These are phyloP conservation scores for Chiropotes sagulatus DNA, from an alignment of 2,797 vertebrate species.

Conservation along the genomic window DNA sequence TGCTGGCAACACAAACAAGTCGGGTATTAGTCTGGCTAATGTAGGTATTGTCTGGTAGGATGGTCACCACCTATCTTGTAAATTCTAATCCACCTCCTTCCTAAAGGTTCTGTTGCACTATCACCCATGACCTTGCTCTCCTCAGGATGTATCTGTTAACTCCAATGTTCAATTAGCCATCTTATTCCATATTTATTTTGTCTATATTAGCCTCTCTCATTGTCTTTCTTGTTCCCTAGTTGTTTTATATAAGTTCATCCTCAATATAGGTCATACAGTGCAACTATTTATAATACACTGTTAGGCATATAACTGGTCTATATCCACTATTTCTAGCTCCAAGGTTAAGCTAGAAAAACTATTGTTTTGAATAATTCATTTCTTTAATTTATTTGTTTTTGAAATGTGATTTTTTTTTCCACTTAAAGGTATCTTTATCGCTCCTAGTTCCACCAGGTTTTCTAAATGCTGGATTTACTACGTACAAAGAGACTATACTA, in stretches of 20 bases:
- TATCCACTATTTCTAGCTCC: not conserved
- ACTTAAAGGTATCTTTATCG: not conserved
- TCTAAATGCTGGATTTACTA: not conserved
- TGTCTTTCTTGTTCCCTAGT: not conserved
- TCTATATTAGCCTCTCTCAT: not conserved
- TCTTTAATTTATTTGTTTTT: not conserved
- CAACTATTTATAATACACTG: not conserved
- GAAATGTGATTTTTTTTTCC: not conserved
- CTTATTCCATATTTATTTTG: not conserved
- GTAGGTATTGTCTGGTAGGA: not conserved
- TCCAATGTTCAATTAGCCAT: not conserved
- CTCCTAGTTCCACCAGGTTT: not conserved
- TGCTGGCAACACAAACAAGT: conserved; percentile 51
- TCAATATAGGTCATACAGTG: not conserved
- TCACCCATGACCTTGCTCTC: not conserved
- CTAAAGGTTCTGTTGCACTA: not conserved
- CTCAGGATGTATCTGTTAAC: not conserved
- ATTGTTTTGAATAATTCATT: not conserved
- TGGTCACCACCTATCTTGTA: not conserved
- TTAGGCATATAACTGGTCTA: not conserved
- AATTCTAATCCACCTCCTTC: not conserved
- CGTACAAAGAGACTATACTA: not conserved
- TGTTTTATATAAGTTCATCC: not conserved
- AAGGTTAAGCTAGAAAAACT: not conserved
- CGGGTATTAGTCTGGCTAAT: not conserved